phyloP scores from a whole-genome alignment of 2,888 invertebrate genomes.

The Sepioteuthis lessoniana region DNA sequence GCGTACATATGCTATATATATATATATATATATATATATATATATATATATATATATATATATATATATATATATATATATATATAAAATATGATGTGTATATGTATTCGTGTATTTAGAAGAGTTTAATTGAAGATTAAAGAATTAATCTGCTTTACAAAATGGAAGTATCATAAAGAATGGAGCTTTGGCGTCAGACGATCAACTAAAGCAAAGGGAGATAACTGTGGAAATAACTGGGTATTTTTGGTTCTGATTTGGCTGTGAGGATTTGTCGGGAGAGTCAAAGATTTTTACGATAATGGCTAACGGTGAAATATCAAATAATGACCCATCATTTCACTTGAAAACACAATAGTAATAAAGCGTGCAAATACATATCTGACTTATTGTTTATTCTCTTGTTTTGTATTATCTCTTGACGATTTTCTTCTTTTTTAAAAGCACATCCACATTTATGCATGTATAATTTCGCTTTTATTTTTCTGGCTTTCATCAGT shows the following conservation, averaged over 20 bases:
- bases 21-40: not conserved
- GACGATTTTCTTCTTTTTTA: no score
- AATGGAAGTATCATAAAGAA: no score
- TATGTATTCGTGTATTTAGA: no score
- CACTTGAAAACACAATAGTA: slow-evolving; percentile 33
- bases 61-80: not conserved
- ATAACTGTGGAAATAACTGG: not conserved
- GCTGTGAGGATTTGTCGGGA: not conserved
- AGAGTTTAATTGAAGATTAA: not conserved
- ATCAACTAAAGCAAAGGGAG: not conserved
- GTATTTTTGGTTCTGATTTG: not conserved
- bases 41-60: not conserved
- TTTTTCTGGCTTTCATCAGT: no score
- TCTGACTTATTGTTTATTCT: not conserved
- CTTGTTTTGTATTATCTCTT: no score
- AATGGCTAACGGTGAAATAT: slow-evolving; percentile 4
- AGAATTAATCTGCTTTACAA: not conserved
- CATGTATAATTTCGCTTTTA: no score
- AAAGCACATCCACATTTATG: no score
- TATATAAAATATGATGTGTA: not conserved
- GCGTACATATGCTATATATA: not conserved
- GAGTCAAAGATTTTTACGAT: not conserved
- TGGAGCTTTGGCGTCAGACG: not conserved
- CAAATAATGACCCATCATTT: not conserved
- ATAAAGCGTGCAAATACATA: not conserved